A percentile compares a stretch with the other conserved stretches of the same genome.
Evolutionary conservation across 2,888 invertebrate species (phyloP).

Genomic region (Chloroclystis v-ata): DNA sequence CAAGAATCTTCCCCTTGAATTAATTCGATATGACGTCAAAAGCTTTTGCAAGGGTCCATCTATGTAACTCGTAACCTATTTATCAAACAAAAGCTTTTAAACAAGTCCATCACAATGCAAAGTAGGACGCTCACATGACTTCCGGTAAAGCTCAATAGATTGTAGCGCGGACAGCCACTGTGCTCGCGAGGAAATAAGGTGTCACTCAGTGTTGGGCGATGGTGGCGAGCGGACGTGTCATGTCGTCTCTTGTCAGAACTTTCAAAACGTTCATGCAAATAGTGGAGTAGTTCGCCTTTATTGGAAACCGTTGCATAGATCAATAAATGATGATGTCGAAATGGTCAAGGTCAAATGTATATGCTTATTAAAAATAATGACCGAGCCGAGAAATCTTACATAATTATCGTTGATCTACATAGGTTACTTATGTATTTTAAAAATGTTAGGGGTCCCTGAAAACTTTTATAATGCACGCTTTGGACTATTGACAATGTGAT

Average conservation of each 20-base stretch:
- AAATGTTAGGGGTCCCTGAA: too few species aligned
- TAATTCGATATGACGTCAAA: too few species aligned
- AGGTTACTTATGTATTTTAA: too few species aligned
- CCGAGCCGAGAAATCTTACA: too few species aligned
- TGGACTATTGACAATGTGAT: too few species aligned
- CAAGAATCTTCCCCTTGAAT: too few species aligned
- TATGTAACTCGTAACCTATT: conserved; percentile 15
- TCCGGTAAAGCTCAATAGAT: conserved; percentile 42
- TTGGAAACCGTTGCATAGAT: too few species aligned
- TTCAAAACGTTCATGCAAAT: conserved; percentile 10
- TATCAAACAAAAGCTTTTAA: conserved; percentile 20
- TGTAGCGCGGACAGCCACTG: conserved; percentile 18
- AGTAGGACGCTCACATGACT: conserved; percentile 41
- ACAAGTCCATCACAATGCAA: conserved; percentile 34
- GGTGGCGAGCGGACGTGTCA: conserved; percentile 50
- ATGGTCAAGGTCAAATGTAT: too few species aligned
- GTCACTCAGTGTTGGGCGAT: conserved; percentile 54
- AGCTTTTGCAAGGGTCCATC: neutral
- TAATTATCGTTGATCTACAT: too few species aligned
- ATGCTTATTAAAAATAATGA: too few species aligned
- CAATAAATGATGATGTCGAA: too few species aligned
- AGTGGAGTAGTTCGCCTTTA: neutral
- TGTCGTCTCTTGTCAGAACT: conserved; percentile 23
- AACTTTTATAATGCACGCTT: too few species aligned
- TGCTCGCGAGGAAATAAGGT: conserved; percentile 57